Evolutionary conservation across 2,113 vertebrate species (phyloP), one percentile per base, ranked within the genome.

Genomic region (Neomonachus schauinslandi): DNA sequence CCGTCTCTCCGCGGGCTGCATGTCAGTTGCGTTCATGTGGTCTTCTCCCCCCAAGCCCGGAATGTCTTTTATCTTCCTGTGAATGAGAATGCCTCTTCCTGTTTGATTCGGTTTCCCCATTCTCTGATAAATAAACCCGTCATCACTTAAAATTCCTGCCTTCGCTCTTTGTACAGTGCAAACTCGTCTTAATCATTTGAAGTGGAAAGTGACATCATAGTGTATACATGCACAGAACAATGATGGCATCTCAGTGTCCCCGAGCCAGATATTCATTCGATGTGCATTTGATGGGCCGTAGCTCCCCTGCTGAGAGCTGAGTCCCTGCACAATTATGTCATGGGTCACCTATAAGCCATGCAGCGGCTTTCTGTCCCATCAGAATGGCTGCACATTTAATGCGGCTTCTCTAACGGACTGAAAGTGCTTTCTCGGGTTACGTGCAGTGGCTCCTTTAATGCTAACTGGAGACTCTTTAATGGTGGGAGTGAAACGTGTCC

Each of bases 1-100:
- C 39, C 4, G 0, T 22, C 53, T 36, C 0, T 26, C 1, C 39
- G 5, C 14, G 2, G 57, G 51, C 72, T 10, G 2, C 0, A 5
- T 12, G 1, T 67, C n/a, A 0, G 36, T 36, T 69, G 15, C 13
- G 2, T 46, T 13, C 19, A 0, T 2, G 24, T 33, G 90, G 51
- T 59, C 24, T 79, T 39, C 36, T 1, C 18, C 36, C 33, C 13
- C 49, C 16, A 49, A 13, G 74, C 46, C 55, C 36, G 22, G 85
- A 12, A 33, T 82, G 51, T 49, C 72, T 80, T 46, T 90, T 26
- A 28, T 80, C 77, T 46, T 36, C 7, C 85, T 57, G 4, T 72
- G 22, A 26, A 19, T 22, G 53, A 72, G 46, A 42, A 26, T 12
- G 31, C 26, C 63, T 69, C 77, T 85, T 97, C 85, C 91, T 76